phyloP scores from a whole-genome alignment of 2,888 invertebrate species.

The Acrobasis consociella region DNA sequence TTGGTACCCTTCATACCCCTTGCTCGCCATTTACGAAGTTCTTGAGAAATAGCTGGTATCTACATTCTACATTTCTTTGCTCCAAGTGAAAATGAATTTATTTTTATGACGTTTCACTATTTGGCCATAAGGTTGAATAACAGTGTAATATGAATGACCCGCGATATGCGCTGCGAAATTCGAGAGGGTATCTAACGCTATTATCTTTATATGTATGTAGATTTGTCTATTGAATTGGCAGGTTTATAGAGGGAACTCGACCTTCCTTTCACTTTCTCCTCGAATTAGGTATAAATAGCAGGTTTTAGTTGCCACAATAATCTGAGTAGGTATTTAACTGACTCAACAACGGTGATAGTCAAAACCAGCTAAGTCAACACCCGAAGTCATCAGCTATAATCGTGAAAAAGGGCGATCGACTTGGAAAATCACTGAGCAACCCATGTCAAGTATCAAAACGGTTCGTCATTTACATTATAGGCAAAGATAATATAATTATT shows the following conservation, averaged over 20 bases:
- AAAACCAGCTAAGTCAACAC: background rate
- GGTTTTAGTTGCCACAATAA: slow-evolving; percentile 32
- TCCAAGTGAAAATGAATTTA: too few species aligned
- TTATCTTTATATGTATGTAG: slow-evolving; percentile 32
- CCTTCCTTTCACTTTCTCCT: slow-evolving; percentile 73
- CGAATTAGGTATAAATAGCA: slow-evolving; percentile 46
- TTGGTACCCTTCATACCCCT: too few species aligned
- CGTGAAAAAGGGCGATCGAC: background rate
- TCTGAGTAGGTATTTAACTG: too few species aligned
- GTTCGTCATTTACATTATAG: too few species aligned
- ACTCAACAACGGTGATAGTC: too few species aligned
- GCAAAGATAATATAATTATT: too few species aligned
- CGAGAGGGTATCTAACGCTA: slow-evolving; percentile 33
- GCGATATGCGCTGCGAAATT: slow-evolving; percentile 42
- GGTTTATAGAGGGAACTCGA: slow-evolving; percentile 42
- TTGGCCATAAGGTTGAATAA: background rate
- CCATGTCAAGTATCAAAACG: slow-evolving; percentile 10
- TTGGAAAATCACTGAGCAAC: slow-evolving; percentile 10
- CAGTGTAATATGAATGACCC: slow-evolving; percentile 45
- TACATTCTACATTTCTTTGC: too few species aligned
- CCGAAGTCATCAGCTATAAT: background rate
- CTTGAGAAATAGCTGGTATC: too few species aligned
- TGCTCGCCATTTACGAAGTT: too few species aligned
- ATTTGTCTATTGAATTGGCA: slow-evolving; percentile 33
- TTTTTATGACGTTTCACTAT: background rate